Percentiles rank a stretch among this genome's conserved stretches.
Evolutionary conservation across 2,113 vertebrate species (phyloP).

Genomic region (Clinocottus analis): DNA sequence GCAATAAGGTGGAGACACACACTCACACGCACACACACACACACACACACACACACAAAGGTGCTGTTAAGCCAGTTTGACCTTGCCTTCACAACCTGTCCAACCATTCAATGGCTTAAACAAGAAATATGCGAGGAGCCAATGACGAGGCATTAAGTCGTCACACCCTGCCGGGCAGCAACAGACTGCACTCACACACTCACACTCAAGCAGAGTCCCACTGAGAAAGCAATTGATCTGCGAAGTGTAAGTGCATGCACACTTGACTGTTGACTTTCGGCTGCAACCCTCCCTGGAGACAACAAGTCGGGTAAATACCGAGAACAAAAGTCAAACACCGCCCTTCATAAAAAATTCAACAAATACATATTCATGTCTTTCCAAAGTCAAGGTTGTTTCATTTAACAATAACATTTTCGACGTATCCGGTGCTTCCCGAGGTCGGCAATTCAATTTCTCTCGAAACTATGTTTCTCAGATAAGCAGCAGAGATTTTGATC

Average conservation of each 20-base stretch:
- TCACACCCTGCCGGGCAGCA: constrained; percentile 30
- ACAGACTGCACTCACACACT: constrained; percentile 16
- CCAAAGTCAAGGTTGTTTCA: constrained; percentile 1
- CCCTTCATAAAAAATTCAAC: background rate
- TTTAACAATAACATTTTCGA: constrained; percentile 4
- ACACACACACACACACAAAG: constrained; percentile 5
- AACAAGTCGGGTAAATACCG: constrained; percentile 33
- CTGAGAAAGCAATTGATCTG: constrained; percentile 40
- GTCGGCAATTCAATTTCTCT: no score
- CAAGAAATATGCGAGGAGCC: background rate
- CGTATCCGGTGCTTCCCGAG: background rate
- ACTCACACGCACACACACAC: background rate
- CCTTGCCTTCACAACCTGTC: constrained; percentile 18
- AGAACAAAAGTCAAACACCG: background rate
- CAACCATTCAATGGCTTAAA: constrained; percentile 28
- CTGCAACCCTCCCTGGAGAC: background rate
- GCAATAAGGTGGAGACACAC: no score
- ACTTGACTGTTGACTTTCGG: constrained; percentile 47
- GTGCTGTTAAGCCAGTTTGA: constrained; percentile 23
- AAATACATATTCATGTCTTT: background rate
- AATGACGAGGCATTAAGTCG: constrained; percentile 30
- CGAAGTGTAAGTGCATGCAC: constrained; percentile 9
- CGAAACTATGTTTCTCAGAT: background rate
- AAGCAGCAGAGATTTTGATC: background rate
- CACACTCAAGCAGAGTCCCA: background rate